These are phyloP conservation scores for Tupaia tana DNA, from an alignment of 2,113 vertebrate species.

Conservation along the genomic window DNA sequence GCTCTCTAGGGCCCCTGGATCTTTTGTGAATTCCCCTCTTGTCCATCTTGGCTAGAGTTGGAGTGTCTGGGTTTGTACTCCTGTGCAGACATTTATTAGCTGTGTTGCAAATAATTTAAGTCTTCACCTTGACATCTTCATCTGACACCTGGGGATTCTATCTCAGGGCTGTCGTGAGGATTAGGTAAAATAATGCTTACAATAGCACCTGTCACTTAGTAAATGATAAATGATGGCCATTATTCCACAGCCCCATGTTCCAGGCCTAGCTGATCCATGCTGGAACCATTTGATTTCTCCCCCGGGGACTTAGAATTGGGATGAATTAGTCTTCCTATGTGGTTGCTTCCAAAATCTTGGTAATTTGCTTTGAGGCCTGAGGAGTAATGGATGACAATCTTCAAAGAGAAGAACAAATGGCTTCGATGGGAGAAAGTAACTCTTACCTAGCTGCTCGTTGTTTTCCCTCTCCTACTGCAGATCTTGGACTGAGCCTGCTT, in stretches of 20 bases:
- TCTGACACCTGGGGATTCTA: background rate
- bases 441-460: too few relatives aligned
- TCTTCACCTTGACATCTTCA: background rate
- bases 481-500: too few relatives aligned
- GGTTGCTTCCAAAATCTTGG: background rate
- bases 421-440: background rate
- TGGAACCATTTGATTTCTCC: background rate
- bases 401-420: background rate
- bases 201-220: background rate
- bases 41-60: background rate
- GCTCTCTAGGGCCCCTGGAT: background rate
- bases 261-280: background rate
- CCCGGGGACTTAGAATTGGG: background rate
- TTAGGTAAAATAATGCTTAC: background rate
- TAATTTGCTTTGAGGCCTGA: background rate
- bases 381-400: background rate
- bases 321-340: background rate
- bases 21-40: background rate
- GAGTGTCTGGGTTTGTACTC: background rate
- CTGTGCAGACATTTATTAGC: background rate
- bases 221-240: background rate
- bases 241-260: background rate
- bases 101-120: background rate
- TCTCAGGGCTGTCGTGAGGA: background rate
- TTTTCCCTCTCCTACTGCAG: background rate